Conservation (phyloP, 2,113 vertebrate species). For the Peromyscus californicus region DNA sequence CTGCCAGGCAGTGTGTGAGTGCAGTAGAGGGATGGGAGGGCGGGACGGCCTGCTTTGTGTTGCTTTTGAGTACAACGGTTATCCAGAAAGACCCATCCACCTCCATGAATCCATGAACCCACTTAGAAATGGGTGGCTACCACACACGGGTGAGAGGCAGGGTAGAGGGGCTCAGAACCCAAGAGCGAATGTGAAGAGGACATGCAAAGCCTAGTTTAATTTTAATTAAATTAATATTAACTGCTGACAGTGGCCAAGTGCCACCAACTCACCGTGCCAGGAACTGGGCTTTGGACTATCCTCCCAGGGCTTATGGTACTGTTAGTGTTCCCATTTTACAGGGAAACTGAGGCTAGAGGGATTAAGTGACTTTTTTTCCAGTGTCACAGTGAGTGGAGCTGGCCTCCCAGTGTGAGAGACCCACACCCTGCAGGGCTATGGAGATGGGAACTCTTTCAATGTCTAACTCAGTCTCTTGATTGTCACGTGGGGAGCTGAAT, state of each 20-base stretch:
- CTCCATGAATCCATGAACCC: neutral
- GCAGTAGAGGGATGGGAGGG: neutral
- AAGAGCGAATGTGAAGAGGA: neutral
- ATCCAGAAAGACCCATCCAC: neutral
- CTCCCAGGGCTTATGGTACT: neutral
- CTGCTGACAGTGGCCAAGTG: neutral
- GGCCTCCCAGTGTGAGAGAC: neutral
- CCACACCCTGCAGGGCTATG: neutral
- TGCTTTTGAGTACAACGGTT: neutral
- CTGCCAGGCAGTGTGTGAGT: neutral
- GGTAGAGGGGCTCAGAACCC: neutral
- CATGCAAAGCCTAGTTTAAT: neutral
- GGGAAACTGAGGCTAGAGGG: slow-evolving; percentile 28
- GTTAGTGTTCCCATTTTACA: slow-evolving; percentile 8
- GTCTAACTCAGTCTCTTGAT: neutral
- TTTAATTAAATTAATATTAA: neutral
- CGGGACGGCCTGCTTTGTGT: neutral
- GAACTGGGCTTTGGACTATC: neutral
- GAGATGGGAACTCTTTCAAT: neutral
- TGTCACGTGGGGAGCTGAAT: neutral
- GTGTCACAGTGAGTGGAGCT: neutral
- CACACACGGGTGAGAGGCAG: neutral
- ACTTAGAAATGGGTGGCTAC: neutral
- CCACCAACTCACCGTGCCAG: neutral
- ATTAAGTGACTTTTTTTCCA: neutral